Evolutionary conservation across 53 echinoderm and acorn worm species (phyloP), one percentile per base, ranked within the genome.

Genomic region (Glandiceps talaboti): DNA sequence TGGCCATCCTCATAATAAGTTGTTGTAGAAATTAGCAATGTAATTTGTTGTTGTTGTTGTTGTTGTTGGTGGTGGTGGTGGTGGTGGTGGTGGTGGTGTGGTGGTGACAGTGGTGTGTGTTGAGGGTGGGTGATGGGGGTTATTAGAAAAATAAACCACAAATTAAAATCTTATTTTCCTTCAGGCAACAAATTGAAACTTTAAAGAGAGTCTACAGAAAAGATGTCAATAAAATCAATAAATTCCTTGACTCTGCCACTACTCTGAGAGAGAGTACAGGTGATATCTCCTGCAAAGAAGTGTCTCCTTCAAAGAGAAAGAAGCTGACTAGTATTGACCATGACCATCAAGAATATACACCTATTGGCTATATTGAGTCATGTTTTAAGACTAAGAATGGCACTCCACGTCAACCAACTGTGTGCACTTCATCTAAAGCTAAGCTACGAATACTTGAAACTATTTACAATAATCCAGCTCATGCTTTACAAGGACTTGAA

Each of bases 381-480:
- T 94, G 94, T 82, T 94, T 94, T 82, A 94, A 94, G 83, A 94
- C 89, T 30, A 94, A 94, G 82, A 94, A 94, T 85, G 94, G 94
- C 1, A 94, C 94, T 0, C 94, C 91, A 0, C 75, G 94, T 27
- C 94, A 94, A 74, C 94, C 94, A 6, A 80, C 92, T 0, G 92
- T 94, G 32, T 94, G 94, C 32, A 77, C 76, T 30, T 94, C 85
- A 79, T 85, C 94, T 28, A 92, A 86, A 75, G 94, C 91, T 27
- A 90, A 85, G 77, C 81, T 94, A 20, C 72, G 64, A 75, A 88
- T 94, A 74, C 77, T 88, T 28, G 90, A 92, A 77, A 86, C 80
- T 27, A 84, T 88, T 1, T 94, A 90, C 75, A 78, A 74, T 33
- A 79, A 88, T 76, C 94, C 94, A 0, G 86, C 91, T 77, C 94